Evolutionary conservation across 2,113 vertebrate genomes (phyloP).

Genomic region (Circaetus cinerascens): DNA sequence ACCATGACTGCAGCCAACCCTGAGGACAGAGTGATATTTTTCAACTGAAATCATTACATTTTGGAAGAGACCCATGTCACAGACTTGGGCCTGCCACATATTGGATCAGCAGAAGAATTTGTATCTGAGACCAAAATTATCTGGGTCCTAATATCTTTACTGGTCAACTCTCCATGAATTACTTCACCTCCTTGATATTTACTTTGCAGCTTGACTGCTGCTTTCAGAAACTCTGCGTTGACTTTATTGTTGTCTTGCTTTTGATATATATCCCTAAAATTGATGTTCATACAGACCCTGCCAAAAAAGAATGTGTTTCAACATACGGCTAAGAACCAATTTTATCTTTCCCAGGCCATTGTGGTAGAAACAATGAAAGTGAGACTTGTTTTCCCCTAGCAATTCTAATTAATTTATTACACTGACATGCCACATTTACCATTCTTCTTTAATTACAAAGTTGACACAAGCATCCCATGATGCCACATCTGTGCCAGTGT

Average conservation of each 20-base stretch:
- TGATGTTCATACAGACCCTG: background rate
- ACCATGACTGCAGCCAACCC: background rate
- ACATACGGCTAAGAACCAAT: background rate
- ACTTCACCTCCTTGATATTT: background rate
- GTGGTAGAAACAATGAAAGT: background rate
- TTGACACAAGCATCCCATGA: background rate
- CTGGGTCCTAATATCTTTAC: background rate
- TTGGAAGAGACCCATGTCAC: background rate
- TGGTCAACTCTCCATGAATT: background rate
- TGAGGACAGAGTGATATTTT: background rate
- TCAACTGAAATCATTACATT: background rate
- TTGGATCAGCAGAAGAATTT: background rate
- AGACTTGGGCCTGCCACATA: background rate
- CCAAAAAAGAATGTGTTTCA: background rate
- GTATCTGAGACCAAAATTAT: background rate
- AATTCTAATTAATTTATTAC: background rate
- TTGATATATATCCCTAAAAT: background rate
- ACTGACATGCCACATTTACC: background rate
- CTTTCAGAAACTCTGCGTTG: background rate
- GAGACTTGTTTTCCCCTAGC: background rate
- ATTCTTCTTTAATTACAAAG: constrained; percentile 28
- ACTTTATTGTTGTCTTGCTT: background rate
- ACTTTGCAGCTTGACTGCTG: background rate
- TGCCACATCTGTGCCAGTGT: background rate
- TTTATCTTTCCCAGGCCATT: background rate